Evolutionary conservation across 1,140 invertebrate species (phyloP), one percentile per base, ranked within the genome.

Genomic region (Sycophaga agraensis): DNA sequence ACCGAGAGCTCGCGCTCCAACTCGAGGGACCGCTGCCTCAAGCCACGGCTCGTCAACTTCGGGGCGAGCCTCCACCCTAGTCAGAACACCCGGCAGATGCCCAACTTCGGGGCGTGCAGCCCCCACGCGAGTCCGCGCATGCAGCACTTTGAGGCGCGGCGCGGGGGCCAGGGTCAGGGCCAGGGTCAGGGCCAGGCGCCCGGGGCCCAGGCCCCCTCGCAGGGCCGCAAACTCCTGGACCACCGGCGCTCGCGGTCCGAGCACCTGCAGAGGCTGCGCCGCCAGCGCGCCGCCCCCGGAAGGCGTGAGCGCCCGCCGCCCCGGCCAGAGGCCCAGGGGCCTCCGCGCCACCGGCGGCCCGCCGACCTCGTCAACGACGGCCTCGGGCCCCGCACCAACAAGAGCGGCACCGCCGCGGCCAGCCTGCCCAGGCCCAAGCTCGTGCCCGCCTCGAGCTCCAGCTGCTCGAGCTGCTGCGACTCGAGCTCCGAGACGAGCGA

Each of bases 401-500:
- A 76, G 26, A 80, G 76, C 42, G 78, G 77, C 0, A 57, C 79
- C 5, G 70, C 63, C 0, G 73, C 73, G 14, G 63, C 57, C 7
- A 26, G 31, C 2, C 64, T 65, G 8, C 51, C 57, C 0, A 48
- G 54, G 14, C 49, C 51, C 57, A 12, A 16, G 7, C 11, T 48
- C 21, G 31, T 26, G 1, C 19, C 17, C 2, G 16, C 40, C 2
- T 7, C 21, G 24, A 14, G 0, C 28, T 11, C 5, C 28, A 31
- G 28, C 28, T n/a, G 28, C 28, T 4, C 28, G 28, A 31, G 75
- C 26, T 76, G 50, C 37, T 71, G 68, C 28, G 77, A 80, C 7
- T 79, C 76, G 0, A 81, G 79, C 43, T 81, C 79, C 0, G 79
- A 81, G 19, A 81, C 79, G 1, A 92, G 89, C 45, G 92, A 91